Evolutionary conservation across 1,140 invertebrate species (phyloP), one percentile per base, ranked within the genome.

Genomic region (Camponotus floridanus): DNA sequence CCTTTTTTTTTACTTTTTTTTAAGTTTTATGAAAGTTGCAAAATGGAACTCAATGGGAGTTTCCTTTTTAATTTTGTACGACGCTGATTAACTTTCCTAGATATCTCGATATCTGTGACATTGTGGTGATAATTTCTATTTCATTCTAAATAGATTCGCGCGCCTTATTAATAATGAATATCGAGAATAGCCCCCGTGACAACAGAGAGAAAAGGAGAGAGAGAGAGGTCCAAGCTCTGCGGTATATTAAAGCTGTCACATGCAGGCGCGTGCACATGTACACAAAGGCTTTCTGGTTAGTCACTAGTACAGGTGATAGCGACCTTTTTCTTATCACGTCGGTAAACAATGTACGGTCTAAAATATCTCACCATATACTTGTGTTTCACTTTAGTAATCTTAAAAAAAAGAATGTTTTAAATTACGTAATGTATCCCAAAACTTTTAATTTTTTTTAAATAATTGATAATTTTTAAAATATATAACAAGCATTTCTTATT

Each of bases 201-300:
- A 48, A 67, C 36, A 55, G 7, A 51, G 61, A 8, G 11, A 8
- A 9, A 74, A 15, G 18, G 18, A 15, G n/a, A 42, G 33, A 26
- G 36, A 48, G 48, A 65, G 71, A 76, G 61, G 33, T 55, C 61
- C 68, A 48, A 70, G 36, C 55, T 61, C 55, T 61, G 68, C 48
- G 79, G 79, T 83, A 83, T 83, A 83, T 83, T 83, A 83, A 83
- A 74, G 79, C 79, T 83, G 79, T 83, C 79, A 83, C 39, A 70
- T 83, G 68, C 79, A 83, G 79, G 39, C 55, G 70, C 39, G 39
- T 80, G 64, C 61, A 83, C 79, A 26, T 73, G 51, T 83, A 74
- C 79, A 83, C 79, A 83, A 81, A 83, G 79, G 79, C 68, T 74
- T 62, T 74, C 33, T 21, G n/a, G 31, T 33, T 55, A 73, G 70